A percentile compares a stretch with the other conserved stretches of the same genome.
Evolutionary conservation across 2,113 vertebrate genomes (phyloP).

Genomic region (Nicator chloris): DNA sequence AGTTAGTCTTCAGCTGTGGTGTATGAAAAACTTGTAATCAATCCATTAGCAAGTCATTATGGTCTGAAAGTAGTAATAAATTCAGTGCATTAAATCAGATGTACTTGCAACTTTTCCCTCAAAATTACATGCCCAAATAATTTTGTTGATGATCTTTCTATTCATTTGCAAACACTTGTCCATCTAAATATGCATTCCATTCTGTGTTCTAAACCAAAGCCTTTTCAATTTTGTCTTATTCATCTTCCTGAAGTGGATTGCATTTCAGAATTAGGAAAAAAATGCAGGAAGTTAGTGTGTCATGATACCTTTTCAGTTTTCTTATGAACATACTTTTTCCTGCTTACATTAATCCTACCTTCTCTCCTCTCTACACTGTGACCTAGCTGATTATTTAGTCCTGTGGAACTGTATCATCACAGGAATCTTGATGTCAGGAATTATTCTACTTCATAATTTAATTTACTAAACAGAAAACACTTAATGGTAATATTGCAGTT

Average conservation of each 20-base stretch:
- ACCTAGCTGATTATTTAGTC: not conserved
- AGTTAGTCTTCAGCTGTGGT: not conserved
- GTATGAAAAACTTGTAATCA: not conserved
- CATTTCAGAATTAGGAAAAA: not conserved
- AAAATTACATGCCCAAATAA: constrained; percentile 14
- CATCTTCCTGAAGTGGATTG: not conserved
- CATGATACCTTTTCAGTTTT: not conserved
- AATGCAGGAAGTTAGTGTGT: not conserved
- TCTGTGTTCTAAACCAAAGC: not conserved
- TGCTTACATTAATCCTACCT: not conserved
- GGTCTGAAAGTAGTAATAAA: not conserved
- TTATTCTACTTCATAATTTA: not conserved
- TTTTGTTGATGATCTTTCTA: not conserved
- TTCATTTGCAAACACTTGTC: not conserved
- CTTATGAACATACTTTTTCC: not conserved
- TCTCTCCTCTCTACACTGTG: not conserved
- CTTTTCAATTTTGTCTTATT: not conserved
- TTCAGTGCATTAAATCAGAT: not conserved
- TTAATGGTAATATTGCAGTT: not conserved
- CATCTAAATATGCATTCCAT: not conserved
- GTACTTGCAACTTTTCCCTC: not conserved
- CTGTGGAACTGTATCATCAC: not conserved
- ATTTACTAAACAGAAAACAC: not conserved
- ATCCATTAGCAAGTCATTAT: constrained; percentile 33
- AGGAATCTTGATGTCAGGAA: not conserved